Evolutionary conservation across 1,140 invertebrate species (phyloP), one percentile per base, ranked within the genome.

Genomic region (Caenorhabditis briggsae): DNA sequence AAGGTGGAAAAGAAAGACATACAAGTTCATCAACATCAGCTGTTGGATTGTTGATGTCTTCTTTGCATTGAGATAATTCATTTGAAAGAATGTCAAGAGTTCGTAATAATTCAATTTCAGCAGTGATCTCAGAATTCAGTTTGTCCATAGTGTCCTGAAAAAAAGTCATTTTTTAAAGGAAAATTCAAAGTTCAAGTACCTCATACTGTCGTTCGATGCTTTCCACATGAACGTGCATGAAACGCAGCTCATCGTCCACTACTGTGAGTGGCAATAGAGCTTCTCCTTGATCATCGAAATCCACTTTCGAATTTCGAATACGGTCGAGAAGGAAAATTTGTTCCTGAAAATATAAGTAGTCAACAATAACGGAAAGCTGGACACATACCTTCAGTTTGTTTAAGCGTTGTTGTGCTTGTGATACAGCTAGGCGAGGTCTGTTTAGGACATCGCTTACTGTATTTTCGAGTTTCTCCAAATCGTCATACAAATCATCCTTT

Each of bases 171-270:
- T 11, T 25, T 11, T 9, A 1, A 18, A n/a, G 5, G 9, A 65
- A 65, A 5, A 18, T 2, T 50, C 5, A 11, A 55, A 25, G 2
- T 11, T 18, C 5, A 70, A 11, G 18, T n/a, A 88, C 83, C 87
- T 84, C 88, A 74, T 88, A 85, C 23, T 74, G 50, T n/a, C 50
- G 53, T 65, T 90, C 90, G 16, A 87, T 55, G 41, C 82, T 82
- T 82, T 90, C 89, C 14, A 90, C 65, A 20, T 89, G 89, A 5
- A 89, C 89, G 14, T 83, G 61, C 25, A 89, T 64, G 83, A 89
- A 89, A 41, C 89, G 88, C 20, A 87, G 53, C 20, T 89, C 89
- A 33, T 85, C 59, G 12, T 53, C 82, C 11, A 50, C 82, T 16
- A 82, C 25, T 56, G 41, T 83, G 48, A 89, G 70, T n/a, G 89